A percentile compares a stretch with the other conserved stretches of the same genome.
Conservation (phyloP, 2,888 invertebrate species). For the Muscina levida region DNA sequence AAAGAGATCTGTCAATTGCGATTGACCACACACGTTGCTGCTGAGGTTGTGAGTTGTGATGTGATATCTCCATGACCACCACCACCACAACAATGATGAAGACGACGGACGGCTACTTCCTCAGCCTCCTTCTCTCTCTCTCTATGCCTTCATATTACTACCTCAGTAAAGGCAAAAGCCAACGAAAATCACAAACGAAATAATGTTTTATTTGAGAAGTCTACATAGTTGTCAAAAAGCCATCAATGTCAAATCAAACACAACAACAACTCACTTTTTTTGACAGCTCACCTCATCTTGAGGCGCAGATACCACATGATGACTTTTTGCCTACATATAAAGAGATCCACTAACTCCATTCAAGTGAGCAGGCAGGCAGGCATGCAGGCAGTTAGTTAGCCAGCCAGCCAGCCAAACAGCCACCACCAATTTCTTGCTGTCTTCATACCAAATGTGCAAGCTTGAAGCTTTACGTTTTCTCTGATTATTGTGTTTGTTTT, state of each 20-base stretch:
- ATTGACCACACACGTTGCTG: conserved; percentile 74
- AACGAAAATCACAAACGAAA: conserved; percentile 32
- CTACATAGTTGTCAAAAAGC: conserved; percentile 66
- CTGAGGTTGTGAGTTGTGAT: conserved; percentile 2
- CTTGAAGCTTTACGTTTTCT: conserved; percentile 31
- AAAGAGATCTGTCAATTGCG: conserved; percentile 72
- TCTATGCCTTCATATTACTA: conserved; percentile 20
- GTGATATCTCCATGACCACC: conserved; percentile 1
- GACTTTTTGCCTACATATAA: too few species aligned
- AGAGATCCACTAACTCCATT: too few species aligned
- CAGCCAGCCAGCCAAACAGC: too few species aligned
- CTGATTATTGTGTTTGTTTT: conserved; percentile 25
- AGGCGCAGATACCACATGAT: too few species aligned
- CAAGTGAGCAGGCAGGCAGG: conserved; percentile 4
- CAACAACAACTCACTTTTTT: conserved; percentile 68
- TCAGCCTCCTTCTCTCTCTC: conserved; percentile 12
- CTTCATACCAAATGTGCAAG: conserved; percentile 12
- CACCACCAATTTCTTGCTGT: conserved; percentile 31
- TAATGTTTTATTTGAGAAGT: conserved; percentile 52
- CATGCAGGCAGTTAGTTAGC: too few species aligned
- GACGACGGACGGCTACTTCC: conserved; percentile 24
- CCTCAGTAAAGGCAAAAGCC: background rate
- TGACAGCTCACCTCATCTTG: conserved; percentile 67
- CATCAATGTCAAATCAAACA: conserved; percentile 69
- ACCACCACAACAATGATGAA: conserved; percentile 5